Base-by-base conservation (phyloP, 2,113 vertebrate genomes). In the Ibidorhyncha struthersii region DNA sequence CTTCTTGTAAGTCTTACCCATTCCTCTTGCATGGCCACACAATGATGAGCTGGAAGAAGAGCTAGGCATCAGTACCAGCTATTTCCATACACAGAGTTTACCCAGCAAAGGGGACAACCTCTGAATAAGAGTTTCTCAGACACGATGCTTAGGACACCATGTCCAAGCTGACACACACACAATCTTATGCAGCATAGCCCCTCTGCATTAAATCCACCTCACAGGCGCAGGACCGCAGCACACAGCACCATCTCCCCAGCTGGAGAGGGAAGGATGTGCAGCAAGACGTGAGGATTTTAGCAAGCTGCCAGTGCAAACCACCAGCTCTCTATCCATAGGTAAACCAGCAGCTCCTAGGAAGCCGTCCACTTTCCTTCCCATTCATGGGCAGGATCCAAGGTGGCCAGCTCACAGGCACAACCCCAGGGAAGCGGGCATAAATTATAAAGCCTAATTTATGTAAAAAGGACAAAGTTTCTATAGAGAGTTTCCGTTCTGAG, bases 111-210 rank as follows among this genome's bases (percentile, higher is more conserved):
- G 10, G 27, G 29, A 74, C 10, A 36, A 45, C 13, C 12, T 38
- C 90, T 52, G 47, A 52, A 18, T 5, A n/a, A 67, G 56, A 9
- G 3, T 63, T 63, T 71, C 53, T 50, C 36, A 20, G 41, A 38
- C 21, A 7, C 0, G 2, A 2, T 6, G 49, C 66, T 72, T 23
- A 14, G 55, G 45, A 29, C 34, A 8, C 36, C 5, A 1, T 2
- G 3, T 27, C 78, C 9, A 9, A n/a, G 45, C 40, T 27, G 5
- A 13, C 10, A 7, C 43, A 38, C 38, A 2, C 34, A 2, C 6
- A 25, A 3, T 5, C 12, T 56, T n/a, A 29, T 1, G 5, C 36
- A 53, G 84, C 47, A 34, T 41, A 25, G 6, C 14, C n/a, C 27
- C 20, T 20, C 11, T 4, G 4, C 7, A 3, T 53, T 38, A 59